phyloP scores from a whole-genome alignment of 2,797 vertebrate genomes.

The Capromys pilorides region DNA sequence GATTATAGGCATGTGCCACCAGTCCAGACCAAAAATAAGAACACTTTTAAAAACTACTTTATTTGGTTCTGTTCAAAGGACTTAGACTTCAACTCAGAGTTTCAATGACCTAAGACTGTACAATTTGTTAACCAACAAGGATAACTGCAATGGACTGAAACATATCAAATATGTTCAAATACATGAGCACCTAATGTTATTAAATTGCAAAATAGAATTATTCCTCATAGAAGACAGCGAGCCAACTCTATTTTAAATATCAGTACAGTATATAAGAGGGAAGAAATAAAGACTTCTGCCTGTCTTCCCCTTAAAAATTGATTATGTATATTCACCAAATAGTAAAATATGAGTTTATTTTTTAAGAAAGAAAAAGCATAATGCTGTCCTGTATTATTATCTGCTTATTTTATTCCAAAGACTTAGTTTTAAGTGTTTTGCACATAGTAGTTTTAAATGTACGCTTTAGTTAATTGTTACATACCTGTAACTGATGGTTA shows the following conservation, averaged over 20 bases:
- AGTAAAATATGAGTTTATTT: background rate
- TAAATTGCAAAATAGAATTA: slow-evolving; percentile 11
- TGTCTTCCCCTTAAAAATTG: background rate
- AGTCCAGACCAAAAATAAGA: background rate
- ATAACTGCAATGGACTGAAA: background rate
- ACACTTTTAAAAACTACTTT: slow-evolving; percentile 21
- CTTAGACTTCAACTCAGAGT: background rate
- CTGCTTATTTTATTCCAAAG: slow-evolving; percentile 9
- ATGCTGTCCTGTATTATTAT: background rate
- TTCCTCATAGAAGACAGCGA: background rate
- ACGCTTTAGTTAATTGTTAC: too few relatives aligned
- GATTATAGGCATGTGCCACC: background rate
- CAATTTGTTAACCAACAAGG: slow-evolving; percentile 12
- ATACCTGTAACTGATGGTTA: background rate
- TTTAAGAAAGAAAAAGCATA: slow-evolving; percentile 12
- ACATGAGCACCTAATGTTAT: background rate
- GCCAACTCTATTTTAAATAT: slow-evolving; percentile 37
- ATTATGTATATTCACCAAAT: background rate
- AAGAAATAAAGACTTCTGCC: slow-evolving; percentile 32
- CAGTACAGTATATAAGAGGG: background rate
- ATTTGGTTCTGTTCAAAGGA: slow-evolving; percentile 1
- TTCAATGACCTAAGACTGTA: slow-evolving; percentile 20
- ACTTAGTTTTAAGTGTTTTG: background rate
- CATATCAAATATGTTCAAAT: background rate
- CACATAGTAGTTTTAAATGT: background rate